Evolutionary conservation across 2,797 vertebrate species (phyloP), one percentile per base, ranked within the genome.

Genomic region (Silurus aristotelis): DNA sequence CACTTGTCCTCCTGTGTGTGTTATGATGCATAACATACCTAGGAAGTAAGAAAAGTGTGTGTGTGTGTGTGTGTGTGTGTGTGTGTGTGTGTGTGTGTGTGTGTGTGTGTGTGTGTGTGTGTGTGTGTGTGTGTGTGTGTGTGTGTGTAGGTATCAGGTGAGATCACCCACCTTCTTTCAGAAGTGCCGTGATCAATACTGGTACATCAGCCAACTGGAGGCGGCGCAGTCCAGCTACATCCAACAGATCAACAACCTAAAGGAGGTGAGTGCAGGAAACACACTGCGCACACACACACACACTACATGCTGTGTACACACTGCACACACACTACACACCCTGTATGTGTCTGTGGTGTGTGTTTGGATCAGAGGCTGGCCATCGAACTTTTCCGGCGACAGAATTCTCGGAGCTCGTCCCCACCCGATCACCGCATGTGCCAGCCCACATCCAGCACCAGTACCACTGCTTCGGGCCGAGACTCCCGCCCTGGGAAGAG

Each of bases 81-180:
- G 25, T 75, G 72, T 38, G 27, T 60, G 1, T 31, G 9, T 79
- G 25, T 58, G 46, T n/a, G 31, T 31, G 22, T 66, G 43, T 84
- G 75, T 79, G 61, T 72, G 63, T 1, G 46, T 48, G 46, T 48
- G 46, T 48, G 48, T 48, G 48, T 48, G 48, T 48, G 48, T 27
- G 27, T 27, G 22, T 66, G 43, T 84, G 75, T 79, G 61, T 72
- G 63, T 1, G 48, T 52, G 48, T 52, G 48, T 52, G 48, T 52
- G 48, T 52, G 48, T 52, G 48, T 84, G 14, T 91, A 99, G 98
- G 89, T 99, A 98, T 93, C 98, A 99, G 91, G 97, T 99, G 58
- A 97, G 98, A 85, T 98, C 98, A 0, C 98, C 98, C 48, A 99
- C 98, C 15, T 99, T 99, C 91, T 99, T 99, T 93, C 98, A 99